A percentile compares a stretch with the other conserved stretches of the same genome.
Evolutionary conservation across 2,113 vertebrate species (phyloP).

Genomic region (Suncus etruscus): DNA sequence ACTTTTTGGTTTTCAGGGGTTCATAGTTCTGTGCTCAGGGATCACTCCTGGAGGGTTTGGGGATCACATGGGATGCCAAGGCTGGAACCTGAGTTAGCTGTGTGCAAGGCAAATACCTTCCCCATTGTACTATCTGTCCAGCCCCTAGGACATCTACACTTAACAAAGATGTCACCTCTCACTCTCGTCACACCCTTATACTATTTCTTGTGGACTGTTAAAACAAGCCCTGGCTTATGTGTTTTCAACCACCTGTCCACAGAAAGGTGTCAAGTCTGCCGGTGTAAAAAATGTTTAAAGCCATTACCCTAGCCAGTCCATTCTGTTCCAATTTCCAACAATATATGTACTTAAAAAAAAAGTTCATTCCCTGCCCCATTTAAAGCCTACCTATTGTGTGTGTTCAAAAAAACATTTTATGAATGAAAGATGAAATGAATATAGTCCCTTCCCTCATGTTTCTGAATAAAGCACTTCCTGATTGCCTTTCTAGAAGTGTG

Average conservation of each 20-base stretch:
- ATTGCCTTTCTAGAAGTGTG: conserved; percentile 31
- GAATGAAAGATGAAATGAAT: conserved; percentile 14
- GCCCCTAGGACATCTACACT: background rate
- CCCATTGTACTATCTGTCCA: too few species aligned
- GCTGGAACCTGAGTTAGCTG: too few species aligned
- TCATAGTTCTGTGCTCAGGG: too few species aligned
- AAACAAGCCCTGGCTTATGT: too few species aligned
- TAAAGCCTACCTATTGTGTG: conserved; percentile 26
- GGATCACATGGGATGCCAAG: too few species aligned
- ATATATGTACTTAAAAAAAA: too few species aligned
- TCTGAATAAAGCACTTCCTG: conserved; percentile 17
- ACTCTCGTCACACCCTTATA: background rate
- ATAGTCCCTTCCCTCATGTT: background rate
- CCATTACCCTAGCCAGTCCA: background rate
- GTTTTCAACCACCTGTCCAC: too few species aligned
- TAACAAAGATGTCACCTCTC: background rate
- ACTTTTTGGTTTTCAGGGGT: background rate
- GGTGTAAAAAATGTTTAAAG: background rate
- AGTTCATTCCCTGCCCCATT: background rate
- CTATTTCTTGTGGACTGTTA: background rate
- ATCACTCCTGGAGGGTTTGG: too few species aligned
- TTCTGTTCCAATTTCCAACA: conserved; percentile 18
- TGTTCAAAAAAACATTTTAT: conserved; percentile 18
- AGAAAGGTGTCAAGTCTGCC: too few species aligned
- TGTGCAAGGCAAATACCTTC: too few species aligned